Base-by-base conservation (phyloP, 2,113 vertebrate genomes). In the Heterotis niloticus region DNA sequence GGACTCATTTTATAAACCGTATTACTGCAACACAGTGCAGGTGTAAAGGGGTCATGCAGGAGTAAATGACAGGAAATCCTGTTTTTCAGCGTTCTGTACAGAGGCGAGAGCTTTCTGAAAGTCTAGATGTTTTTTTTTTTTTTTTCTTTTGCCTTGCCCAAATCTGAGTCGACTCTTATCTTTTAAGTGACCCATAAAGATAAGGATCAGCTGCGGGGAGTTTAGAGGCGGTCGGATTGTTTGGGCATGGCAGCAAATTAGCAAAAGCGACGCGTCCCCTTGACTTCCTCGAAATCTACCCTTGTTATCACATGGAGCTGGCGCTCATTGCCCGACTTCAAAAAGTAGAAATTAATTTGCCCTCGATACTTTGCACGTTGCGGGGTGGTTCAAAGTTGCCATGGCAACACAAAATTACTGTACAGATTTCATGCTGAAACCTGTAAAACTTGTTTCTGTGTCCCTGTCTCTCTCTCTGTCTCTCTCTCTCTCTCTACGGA, bases 331-430 rank as follows among this genome's bases (percentile, higher is more conserved):
- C 44, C 78, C 52, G 75, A 69, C 44, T 54, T n/a, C 78, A 74
- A 34, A 74, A 34, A 77, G 20, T 44, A 34, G 62, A 44, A 28
- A 54, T 57, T 74, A 74, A 74, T 26, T 44, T 74, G 29, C 70
- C 69, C 69, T 62, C 59, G 34, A 73, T 34, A 72, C n/a, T 20
- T 60, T 51, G 59, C 34, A 26, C 10, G 56, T 66, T 28, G 51
- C 28, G 54, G 24, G 9, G 62, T 54, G n/a, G 59, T 64, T 64
- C 78, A 73, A 17, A 24, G 78, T 80, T 65, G 64, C 78, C 71
- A 66, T 80, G 64, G 78, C 62, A 80, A 80, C 64, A n/a, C 17
- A 80, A 72, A 74, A 44, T 75, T 66, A 71, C 64, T n/a, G 14
- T 57, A 67, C 71, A 75, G 24, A 80, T 75, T 54, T 57, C 64